Conservation (phyloP, 2,113 vertebrate species). For the Gorsachius goisagi region DNA sequence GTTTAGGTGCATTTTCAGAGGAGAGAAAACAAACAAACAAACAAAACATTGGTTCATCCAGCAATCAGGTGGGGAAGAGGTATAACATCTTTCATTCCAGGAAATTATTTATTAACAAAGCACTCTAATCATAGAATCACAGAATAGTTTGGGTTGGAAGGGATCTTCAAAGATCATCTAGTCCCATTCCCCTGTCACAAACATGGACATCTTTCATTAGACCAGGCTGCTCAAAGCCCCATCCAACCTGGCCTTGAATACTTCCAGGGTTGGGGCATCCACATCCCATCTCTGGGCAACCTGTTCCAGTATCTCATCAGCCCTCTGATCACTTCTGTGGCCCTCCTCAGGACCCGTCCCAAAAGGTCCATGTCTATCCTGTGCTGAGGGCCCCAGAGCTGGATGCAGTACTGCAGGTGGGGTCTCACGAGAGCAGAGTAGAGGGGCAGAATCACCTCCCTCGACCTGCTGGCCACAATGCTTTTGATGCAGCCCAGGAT, state of each 20-base stretch:
- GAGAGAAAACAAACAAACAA: neutral
- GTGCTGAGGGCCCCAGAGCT: neutral
- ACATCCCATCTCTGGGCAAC: neutral
- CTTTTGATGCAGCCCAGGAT: neutral
- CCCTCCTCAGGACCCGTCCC: neutral
- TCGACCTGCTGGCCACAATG: accelerated
- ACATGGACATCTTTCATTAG: neutral
- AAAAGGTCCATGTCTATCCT: neutral
- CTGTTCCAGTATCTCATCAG: neutral
- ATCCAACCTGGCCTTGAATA: neutral
- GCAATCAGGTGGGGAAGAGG: neutral
- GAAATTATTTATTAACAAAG: neutral
- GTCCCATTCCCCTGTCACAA: neutral
- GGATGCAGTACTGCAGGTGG: neutral
- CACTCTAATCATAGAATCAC: neutral
- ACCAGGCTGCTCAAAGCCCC: neutral
- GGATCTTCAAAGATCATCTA: neutral
- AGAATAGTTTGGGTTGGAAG: neutral
- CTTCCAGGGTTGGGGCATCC: accelerated
- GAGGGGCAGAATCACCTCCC: neutral
- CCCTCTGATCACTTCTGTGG: neutral
- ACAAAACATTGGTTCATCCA: neutral
- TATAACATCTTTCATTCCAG: neutral
- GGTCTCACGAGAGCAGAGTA: accelerated
- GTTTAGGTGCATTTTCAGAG: neutral